Evolutionary conservation across 1,140 invertebrate species (phyloP).

Genomic region (Paralvinella palmiformis): DNA sequence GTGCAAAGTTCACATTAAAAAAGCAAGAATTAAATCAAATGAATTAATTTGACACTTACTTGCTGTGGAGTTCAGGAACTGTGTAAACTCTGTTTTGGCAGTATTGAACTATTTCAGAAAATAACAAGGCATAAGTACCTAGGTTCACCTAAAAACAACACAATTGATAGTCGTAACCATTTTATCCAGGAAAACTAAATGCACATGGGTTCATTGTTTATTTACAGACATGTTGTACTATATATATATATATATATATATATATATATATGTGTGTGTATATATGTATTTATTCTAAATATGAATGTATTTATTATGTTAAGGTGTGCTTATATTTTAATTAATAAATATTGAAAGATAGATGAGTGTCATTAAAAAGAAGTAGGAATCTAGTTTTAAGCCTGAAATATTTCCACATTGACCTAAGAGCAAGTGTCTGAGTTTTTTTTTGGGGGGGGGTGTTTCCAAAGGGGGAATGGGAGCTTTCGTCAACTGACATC

Average conservation of each 20-base stretch:
- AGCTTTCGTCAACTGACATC: too few species aligned
- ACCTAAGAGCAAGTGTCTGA: too few species aligned
- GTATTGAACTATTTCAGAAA: constrained; percentile 97
- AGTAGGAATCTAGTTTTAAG: too few species aligned
- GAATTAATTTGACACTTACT: constrained; percentile 55
- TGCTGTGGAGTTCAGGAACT: constrained; percentile 88
- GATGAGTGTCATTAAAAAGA: too few species aligned
- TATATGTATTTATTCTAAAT: too few species aligned
- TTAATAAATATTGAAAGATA: too few species aligned
- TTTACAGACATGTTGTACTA: not conserved
- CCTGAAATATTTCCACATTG: too few species aligned
- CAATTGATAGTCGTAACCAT: not conserved
- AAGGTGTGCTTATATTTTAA: too few species aligned
- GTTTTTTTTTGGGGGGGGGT: too few species aligned
- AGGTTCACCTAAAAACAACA: constrained; percentile 58
- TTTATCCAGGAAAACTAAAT: not conserved
- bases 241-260: not conserved
- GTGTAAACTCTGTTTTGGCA: constrained; percentile 93
- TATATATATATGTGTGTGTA: too few species aligned
- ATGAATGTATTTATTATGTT: too few species aligned
- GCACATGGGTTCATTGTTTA: not conserved
- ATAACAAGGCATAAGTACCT: constrained; percentile 89
- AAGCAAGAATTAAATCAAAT: not conserved
- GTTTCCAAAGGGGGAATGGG: too few species aligned
- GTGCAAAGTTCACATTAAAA: not conserved